Conservation (phyloP, 2,797 vertebrate genomes). For the Halcyon smyrnensis region DNA sequence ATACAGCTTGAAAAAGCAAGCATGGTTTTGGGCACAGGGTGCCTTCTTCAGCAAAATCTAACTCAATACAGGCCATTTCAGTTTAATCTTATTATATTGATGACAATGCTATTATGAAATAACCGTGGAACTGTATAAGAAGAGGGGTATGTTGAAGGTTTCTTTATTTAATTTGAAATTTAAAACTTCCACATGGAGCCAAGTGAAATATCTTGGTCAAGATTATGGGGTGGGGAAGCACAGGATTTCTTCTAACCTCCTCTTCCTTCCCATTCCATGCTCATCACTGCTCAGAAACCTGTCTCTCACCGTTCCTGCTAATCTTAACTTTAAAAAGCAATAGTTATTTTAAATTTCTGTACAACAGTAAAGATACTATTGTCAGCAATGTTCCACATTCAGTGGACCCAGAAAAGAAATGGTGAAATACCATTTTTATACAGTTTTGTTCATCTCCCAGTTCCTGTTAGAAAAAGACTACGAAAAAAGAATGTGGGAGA, state of each 20-base stretch:
- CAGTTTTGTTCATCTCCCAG: background rate
- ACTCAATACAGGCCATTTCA: slow-evolving; percentile 18
- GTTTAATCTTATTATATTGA: slow-evolving; percentile 2
- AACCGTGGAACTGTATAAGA: background rate
- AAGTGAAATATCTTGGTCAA: background rate
- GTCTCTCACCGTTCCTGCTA: background rate
- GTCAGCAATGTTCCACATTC: background rate
- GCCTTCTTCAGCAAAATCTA: slow-evolving; percentile 57
- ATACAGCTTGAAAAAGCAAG: slow-evolving; percentile 46
- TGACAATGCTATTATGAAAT: background rate
- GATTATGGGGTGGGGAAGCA: background rate
- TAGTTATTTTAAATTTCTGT: background rate
- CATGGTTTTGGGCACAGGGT: background rate
- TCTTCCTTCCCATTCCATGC: background rate
- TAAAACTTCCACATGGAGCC: background rate
- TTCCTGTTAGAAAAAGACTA: background rate
- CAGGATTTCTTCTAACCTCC: background rate
- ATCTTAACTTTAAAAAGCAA: background rate
- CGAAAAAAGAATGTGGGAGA: background rate
- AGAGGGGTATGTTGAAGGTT: background rate
- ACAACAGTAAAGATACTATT: background rate
- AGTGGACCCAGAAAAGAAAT: background rate
- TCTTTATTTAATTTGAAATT: background rate
- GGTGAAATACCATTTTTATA: background rate
- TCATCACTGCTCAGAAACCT: background rate